These are phyloP conservation scores for Acrobasis repandana DNA, from an alignment of 2,888 invertebrate species.

Conservation along the genomic window DNA sequence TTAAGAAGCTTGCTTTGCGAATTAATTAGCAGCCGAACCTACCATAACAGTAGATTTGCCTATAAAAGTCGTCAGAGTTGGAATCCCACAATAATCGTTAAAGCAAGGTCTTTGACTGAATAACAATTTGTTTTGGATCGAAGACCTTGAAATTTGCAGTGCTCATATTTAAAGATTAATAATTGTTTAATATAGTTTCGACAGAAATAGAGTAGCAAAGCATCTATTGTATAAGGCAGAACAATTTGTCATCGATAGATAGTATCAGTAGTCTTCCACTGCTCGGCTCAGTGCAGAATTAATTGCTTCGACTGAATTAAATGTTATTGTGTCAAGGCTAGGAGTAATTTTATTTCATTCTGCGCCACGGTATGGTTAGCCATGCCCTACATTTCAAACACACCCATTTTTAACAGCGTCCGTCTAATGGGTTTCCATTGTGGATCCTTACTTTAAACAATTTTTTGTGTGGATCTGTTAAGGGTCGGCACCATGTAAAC, in stretches of 20 bases:
- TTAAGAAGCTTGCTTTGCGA: conserved; percentile 51
- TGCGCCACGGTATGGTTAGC: conserved; percentile 51
- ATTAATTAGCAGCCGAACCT: conserved; percentile 53
- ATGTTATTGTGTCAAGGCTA: conserved; percentile 78
- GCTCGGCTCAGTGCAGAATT: conserved; percentile 52
- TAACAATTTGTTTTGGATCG: conserved; percentile 19
- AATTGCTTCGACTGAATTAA: conserved; percentile 69
- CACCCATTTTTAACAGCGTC: conserved; percentile 39
- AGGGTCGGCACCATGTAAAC: no score
- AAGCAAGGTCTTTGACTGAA: conserved; percentile 37
- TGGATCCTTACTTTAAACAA: conserved; percentile 30
- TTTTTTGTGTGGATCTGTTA: conserved; percentile 18
- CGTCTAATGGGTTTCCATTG: conserved; percentile 40
- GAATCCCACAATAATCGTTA: conserved; percentile 32
- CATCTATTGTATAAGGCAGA: conserved; percentile 30
- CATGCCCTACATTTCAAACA: conserved; percentile 57
- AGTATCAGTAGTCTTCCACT: conserved; percentile 58
- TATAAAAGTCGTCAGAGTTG: conserved; percentile 25
- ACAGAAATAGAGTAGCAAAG: conserved; percentile 32
- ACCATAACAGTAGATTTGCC: conserved; percentile 40
- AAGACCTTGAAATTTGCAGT: conserved; percentile 30
- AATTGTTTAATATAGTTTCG: conserved; percentile 22
- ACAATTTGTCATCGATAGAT: conserved; percentile 61
- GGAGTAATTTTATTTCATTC: conserved; percentile 53
- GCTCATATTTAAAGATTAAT: conserved; percentile 19